Evolutionary conservation across 2,888 invertebrate genomes (phyloP).

Genomic region (Neoitamus cyanurus): DNA sequence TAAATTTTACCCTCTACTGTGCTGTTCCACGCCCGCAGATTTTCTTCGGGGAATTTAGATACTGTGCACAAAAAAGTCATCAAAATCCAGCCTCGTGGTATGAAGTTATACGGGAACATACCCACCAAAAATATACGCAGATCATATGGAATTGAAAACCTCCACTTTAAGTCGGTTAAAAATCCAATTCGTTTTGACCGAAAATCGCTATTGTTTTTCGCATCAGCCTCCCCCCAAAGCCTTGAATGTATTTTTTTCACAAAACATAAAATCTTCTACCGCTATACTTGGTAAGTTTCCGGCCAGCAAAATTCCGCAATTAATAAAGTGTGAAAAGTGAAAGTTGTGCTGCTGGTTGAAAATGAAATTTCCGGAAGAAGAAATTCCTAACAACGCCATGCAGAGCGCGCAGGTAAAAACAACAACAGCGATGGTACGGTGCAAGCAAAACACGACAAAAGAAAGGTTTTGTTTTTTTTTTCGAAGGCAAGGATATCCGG

Average conservation of each 20-base stretch:
- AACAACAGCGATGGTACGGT: neutral
- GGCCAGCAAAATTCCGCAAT: neutral
- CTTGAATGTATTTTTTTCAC: neutral
- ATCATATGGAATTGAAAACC: too few relatives aligned
- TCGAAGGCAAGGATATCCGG: neutral
- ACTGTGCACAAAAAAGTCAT: too few relatives aligned
- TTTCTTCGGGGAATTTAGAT: too few relatives aligned
- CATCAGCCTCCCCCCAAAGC: too few relatives aligned
- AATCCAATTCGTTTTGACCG: too few relatives aligned
- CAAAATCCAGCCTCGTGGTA: too few relatives aligned
- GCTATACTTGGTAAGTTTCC: neutral
- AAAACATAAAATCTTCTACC: neutral
- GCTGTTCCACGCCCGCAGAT: too few relatives aligned
- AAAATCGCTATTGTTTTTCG: too few relatives aligned
- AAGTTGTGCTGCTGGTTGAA: constrained; percentile 13
- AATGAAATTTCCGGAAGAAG: constrained; percentile 39
- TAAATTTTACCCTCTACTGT: too few relatives aligned
- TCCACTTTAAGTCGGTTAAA: too few relatives aligned
- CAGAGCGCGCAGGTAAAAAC: neutral
- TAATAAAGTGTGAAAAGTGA: constrained; percentile 41
- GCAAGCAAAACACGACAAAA: neutral
- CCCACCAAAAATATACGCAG: too few relatives aligned
- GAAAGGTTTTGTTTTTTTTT: neutral
- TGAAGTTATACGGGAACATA: too few relatives aligned
- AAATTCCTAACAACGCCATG: neutral